A percentile compares a stretch with the other conserved stretches of the same genome.
Conservation (phyloP, 92 coral and sea anemone species). For the Porites rus region DNA sequence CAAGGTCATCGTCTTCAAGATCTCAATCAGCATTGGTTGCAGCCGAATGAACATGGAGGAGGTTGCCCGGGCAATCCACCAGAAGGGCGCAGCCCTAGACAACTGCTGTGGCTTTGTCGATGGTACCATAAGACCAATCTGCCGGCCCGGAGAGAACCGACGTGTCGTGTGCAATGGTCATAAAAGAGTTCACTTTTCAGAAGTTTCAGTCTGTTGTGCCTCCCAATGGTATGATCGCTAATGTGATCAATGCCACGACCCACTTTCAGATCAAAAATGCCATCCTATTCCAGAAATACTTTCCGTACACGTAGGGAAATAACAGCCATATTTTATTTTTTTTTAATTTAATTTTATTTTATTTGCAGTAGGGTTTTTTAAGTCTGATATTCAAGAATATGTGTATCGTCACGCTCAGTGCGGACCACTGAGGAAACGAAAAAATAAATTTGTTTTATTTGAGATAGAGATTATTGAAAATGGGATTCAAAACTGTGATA, state of each 20-base stretch:
- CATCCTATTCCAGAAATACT: too few species aligned
- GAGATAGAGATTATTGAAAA: background rate
- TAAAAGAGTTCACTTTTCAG: conserved; percentile 43
- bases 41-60: conserved; percentile 48
- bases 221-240: conserved; percentile 76
- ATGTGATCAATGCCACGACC: conserved; percentile 9
- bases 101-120: conserved; percentile 82
- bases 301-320: too few species aligned
- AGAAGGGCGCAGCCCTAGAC: conserved; percentile 71
- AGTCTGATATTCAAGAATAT: too few species aligned
- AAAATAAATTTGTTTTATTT: background rate
- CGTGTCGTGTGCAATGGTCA: conserved; percentile 49
- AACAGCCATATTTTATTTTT: too few species aligned
- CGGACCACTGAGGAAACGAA: conserved; percentile 20
- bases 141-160: conserved; percentile 65
- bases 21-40: conserved; percentile 67
- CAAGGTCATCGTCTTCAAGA: conserved; percentile 45
- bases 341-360: too few species aligned
- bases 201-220: conserved; percentile 77
- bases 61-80: conserved; percentile 59
- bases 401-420: background rate
- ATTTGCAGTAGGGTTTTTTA: too few species aligned
- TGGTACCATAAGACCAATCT: conserved; percentile 75
- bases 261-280: too few species aligned
- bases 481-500: background rate